phyloP scores from a whole-genome alignment of 2,888 invertebrate species.

The Pycnomerus fuliginosus region DNA sequence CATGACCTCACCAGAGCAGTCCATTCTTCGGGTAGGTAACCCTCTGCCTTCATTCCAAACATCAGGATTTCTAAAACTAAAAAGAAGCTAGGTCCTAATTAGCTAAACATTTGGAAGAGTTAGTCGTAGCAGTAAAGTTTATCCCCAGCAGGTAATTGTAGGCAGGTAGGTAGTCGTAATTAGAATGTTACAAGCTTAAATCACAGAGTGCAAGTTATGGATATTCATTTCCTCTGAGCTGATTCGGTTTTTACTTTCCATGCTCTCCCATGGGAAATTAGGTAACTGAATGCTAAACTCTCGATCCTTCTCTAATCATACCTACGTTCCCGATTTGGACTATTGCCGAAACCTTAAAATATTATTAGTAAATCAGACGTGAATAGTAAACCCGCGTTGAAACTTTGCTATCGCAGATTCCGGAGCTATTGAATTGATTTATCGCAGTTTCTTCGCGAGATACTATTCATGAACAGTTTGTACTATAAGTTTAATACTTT shows the following conservation, averaged over 20 bases:
- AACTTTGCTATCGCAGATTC: conserved; percentile 14
- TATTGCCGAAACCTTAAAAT: conserved; percentile 22
- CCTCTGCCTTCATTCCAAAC: too few species aligned
- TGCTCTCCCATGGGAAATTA: conserved; percentile 45
- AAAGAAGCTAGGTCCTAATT: too few species aligned
- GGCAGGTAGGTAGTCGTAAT: too few species aligned
- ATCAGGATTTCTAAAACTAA: too few species aligned
- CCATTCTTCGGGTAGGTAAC: too few species aligned
- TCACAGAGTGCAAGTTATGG: conserved; percentile 43
- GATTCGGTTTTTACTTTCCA: conserved; percentile 43
- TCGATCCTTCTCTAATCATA: conserved; percentile 18
- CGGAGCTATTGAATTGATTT: conserved; percentile 15
- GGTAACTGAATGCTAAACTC: conserved; percentile 29
- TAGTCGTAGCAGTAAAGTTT: too few species aligned
- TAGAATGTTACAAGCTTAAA: conserved; percentile 9
- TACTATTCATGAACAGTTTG: conserved; percentile 5
- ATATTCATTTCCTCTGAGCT: conserved; percentile 46
- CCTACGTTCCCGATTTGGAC: conserved; percentile 17
- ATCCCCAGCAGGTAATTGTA: too few species aligned
- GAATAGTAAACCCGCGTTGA: conserved; percentile 3
- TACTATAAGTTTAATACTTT: too few species aligned
- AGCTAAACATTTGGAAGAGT: too few species aligned
- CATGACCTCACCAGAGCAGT: too few species aligned
- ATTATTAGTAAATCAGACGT: conserved; percentile 20
- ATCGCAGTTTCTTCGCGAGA: conserved; percentile 3